Base-by-base conservation (phyloP, 2,888 invertebrate genomes). In the Dolichopus griseipennis region DNA sequence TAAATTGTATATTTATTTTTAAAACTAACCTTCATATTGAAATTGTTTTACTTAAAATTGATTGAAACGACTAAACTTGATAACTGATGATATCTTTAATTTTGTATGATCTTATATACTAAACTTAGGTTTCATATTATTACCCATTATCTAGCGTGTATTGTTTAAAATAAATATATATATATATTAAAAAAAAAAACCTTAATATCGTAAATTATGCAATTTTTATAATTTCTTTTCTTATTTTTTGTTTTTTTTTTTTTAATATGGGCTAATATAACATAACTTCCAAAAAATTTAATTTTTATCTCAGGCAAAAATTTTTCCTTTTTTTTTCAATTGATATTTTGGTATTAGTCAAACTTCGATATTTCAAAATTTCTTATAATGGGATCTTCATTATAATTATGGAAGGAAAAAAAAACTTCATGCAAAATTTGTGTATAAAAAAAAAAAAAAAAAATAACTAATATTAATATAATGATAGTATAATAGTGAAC, bases 21-120 rank as follows among this genome's bases (percentile, higher is more conserved):
- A 52, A 52, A 18, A 37, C 37, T 7, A 52, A 52, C 52, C 52
- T 52, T 52, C 52, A 52, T 52, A 52, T 52, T 52, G 52, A 52
- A 52, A 52, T 52, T 52, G 52, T 52, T 52, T 52, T 52, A 52
- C 15, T 52, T 52, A 52, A 52, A 52, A 52, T 52, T n/a, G n/a
- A 52, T 52, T 52, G 18, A 52, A 52, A 52, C 52, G 18, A 52
- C 52, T 52, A 52, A 52, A 52, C 6, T 52, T 52, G 15, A 52
- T 52, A 52, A 52, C 52, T 52, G 52, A 52, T 3, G 15, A 6
- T 52, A 52, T 52, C n/a, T 18, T 18, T 12, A 52, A 18, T 52
- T 52, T n/a, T 18, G 52, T 52, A 18, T 52, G 52, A 52, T 18
- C 52, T 52, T 52, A 18, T 52, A 52, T 52, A 52, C 52, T 52